Evolutionary conservation across 2,113 vertebrate species (phyloP).

Genomic region (Cephalopterus ornatus): DNA sequence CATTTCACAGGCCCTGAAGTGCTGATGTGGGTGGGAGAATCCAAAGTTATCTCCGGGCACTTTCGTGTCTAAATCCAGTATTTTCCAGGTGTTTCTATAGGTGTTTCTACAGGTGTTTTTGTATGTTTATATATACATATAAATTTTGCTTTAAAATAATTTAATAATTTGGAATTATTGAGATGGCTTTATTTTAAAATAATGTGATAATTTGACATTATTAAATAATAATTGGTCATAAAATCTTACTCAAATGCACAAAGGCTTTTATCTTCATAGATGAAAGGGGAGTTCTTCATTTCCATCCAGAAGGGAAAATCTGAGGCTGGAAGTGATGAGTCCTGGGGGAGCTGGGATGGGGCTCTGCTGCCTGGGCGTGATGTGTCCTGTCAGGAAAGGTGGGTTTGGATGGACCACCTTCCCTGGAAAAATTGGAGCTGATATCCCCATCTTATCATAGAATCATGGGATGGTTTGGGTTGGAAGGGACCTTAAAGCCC

Average conservation of each 20-base stretch:
- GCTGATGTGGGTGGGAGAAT: neutral
- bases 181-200: rapidly evolving
- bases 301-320: neutral
- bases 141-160: neutral
- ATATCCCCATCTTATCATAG: neutral
- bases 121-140: no score
- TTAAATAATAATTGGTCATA: neutral
- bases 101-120: no score
- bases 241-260: neutral
- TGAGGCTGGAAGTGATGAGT: neutral
- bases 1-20: neutral
- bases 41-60: neutral
- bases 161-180: neutral
- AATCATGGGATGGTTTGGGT: neutral
- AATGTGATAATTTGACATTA: neutral
- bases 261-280: neutral
- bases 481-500: neutral
- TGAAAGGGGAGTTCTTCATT: neutral
- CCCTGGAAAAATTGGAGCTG: neutral
- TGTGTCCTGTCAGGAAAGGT: rapidly evolving
- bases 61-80: neutral
- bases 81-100: neutral
- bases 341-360: neutral
- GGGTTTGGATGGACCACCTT: rapidly evolving
- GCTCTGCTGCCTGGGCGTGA: neutral